These are phyloP conservation scores for Macrophya alboannulata DNA, from an alignment of 2,888 invertebrate species.

Conservation along the genomic window DNA sequence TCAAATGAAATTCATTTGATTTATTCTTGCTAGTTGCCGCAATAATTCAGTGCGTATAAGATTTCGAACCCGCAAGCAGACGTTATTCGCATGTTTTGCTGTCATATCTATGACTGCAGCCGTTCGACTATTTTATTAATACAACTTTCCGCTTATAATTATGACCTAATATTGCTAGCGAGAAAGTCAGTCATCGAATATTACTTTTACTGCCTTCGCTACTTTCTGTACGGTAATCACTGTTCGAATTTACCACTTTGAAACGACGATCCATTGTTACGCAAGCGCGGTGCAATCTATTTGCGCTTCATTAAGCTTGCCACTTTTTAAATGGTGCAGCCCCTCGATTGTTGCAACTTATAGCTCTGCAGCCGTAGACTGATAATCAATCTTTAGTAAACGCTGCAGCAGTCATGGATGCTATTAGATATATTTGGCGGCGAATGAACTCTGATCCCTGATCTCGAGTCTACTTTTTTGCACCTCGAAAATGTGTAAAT, in stretches of 20 bases:
- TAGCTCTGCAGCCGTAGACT: too few relatives aligned
- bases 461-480: too few relatives aligned
- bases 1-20: neutral
- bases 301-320: neutral
- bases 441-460: too few relatives aligned
- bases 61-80: neutral
- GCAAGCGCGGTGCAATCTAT: neutral
- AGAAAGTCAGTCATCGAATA: neutral
- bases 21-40: neutral
- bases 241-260: conserved; percentile 5
- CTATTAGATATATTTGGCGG: too few relatives aligned
- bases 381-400: too few relatives aligned
- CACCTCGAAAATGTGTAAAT: too few relatives aligned
- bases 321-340: neutral
- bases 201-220: neutral
- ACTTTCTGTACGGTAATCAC: neutral
- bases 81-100: neutral
- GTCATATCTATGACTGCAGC: neutral
- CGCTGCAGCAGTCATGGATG: too few relatives aligned
- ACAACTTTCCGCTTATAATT: neutral
- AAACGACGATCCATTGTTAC: neutral
- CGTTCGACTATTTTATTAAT: neutral
- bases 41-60: neutral
- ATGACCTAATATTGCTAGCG: neutral
- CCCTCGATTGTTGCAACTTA: too few relatives aligned